A percentile compares a stretch with the other conserved stretches of the same genome.
Conservation (phyloP, 2,797 vertebrate species). For the Lacerta bilineata region DNA sequence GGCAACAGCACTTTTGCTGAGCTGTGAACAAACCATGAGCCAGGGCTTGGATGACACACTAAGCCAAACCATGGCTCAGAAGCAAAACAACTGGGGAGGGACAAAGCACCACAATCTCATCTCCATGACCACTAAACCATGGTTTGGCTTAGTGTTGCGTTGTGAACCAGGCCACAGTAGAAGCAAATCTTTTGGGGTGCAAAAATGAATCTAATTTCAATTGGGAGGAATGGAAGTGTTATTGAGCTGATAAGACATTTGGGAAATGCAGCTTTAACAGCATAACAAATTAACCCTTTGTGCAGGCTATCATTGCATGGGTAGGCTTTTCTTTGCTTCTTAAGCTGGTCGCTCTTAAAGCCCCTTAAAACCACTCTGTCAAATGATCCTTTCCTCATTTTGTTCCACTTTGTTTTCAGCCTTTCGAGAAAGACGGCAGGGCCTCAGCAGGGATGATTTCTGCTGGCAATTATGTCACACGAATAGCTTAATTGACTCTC, state of each 20-base stretch:
- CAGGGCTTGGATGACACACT: too few relatives aligned
- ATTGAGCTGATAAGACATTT: background rate
- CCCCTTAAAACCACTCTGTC: background rate
- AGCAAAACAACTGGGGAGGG: too few relatives aligned
- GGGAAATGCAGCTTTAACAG: background rate
- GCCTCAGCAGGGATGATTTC: background rate
- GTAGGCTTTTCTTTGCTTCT: background rate
- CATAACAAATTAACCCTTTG: background rate
- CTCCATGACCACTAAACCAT: too few relatives aligned
- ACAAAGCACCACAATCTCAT: background rate
- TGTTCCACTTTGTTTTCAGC: background rate
- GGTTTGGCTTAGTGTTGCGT: too few relatives aligned
- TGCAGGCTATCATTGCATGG: background rate
- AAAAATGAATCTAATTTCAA: background rate
- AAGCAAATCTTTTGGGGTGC: background rate
- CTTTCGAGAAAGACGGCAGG: background rate
- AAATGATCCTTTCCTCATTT: background rate
- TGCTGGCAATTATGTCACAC: background rate
- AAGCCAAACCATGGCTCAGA: too few relatives aligned
- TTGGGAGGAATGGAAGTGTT: background rate
- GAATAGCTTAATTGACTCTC: conserved; percentile 36
- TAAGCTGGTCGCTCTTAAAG: background rate
- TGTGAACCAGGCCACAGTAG: too few relatives aligned
- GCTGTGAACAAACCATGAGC: too few relatives aligned
- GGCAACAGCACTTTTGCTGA: too few relatives aligned